Evolutionary conservation across 1,140 invertebrate species (phyloP), one percentile per base, ranked within the genome.

Genomic region (Stegodyphus mimosarum): DNA sequence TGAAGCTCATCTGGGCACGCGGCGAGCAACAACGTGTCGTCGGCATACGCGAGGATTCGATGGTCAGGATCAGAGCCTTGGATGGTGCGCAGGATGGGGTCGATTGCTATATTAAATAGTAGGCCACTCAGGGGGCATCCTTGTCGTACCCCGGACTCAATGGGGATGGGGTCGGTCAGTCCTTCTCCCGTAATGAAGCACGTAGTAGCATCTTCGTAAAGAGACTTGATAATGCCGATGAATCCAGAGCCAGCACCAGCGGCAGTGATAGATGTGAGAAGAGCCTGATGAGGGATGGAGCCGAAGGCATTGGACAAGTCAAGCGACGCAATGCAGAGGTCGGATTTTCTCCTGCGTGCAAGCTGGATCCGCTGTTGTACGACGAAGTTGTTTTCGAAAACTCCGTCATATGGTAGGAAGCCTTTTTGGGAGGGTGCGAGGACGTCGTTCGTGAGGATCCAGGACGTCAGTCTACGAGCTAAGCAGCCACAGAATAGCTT

Each of bases 251-350:
- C 49, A 2, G 49, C n/a, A 6, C 51, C 51, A 18, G 7, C 7
- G 6, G 49, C 10, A 5, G 7, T 33, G 0, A 91, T 74, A 0
- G 86, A 85, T 0, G 74, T 48, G 2, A 77, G 0, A 0, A 90
- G 80, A 2, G 89, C 78, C 0, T 81, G 11, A 52, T 89, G 89
- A 0, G 88, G 80, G 0, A 91, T 89, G 0, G 89, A 88, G 64
- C 91, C 90, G 71, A 91, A 91, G 0, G 89, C 89, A 48, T 88
- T 88, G 10, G 67, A 73, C 0, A 89, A 53, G 49, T 90, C 90
- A 10, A 90, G 33, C 18, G 87, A 87, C 48, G 87, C 87, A 51
- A 86, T 86, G 66, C 9, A 86, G 11, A 88, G 84, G 66, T 79
- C 71, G 7, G 17, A 53, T 13, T 52, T 33, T 6, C 60, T 60